phyloP scores from a whole-genome alignment of 2,113 vertebrate species.

The Egretta garzetta region DNA sequence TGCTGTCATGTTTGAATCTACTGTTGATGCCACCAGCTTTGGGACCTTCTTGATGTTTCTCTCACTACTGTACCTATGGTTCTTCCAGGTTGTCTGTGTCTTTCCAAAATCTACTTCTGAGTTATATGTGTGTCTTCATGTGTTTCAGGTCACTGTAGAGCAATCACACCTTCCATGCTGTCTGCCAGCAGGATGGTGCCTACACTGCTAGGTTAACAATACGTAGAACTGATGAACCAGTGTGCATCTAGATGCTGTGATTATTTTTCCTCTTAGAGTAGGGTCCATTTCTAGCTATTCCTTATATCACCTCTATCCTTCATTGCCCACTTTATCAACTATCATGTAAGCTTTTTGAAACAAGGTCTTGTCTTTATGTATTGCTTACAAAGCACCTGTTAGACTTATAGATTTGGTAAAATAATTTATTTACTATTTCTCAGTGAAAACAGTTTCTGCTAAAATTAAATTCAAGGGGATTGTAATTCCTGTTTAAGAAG shows the following conservation, averaged over 20 bases:
- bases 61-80: rapidly evolving
- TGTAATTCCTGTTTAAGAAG: background rate
- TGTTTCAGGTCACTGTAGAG: background rate
- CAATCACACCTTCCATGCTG: background rate
- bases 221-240: background rate
- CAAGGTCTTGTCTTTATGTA: background rate
- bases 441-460: background rate
- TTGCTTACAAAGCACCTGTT: background rate
- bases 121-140: background rate
- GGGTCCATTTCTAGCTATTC: background rate
- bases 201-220: background rate
- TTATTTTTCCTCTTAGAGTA: background rate
- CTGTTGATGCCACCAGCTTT: background rate
- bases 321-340: background rate
- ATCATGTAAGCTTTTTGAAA: background rate
- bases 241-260: background rate
- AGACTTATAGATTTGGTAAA: background rate
- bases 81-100: background rate
- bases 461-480: background rate
- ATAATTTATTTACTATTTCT: background rate
- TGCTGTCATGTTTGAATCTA: background rate
- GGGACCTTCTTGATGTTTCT: background rate
- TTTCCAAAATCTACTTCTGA: background rate
- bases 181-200: background rate
- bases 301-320: background rate